Evolutionary conservation across 2,113 vertebrate genomes (phyloP), one percentile per base, ranked within the genome.

Genomic region (Kryptolebias marmoratus): DNA sequence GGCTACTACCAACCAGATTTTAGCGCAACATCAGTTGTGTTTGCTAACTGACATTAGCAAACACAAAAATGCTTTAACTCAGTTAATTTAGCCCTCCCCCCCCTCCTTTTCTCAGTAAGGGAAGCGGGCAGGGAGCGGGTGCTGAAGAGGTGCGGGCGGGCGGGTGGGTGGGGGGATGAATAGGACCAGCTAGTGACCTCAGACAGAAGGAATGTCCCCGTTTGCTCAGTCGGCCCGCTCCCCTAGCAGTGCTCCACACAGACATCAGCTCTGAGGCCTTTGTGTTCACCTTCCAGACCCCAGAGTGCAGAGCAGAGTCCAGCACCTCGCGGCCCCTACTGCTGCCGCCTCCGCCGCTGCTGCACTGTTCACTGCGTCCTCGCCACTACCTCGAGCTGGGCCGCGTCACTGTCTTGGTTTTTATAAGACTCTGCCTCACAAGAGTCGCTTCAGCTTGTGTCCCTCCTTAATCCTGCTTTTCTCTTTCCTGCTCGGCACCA

Each of bases 121-220:
- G 93, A 73, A 84, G 77, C 69, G 82, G 88, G 82, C 82, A 90
- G 92, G 90, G 89, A 91, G 91, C 75, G 88, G 83, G 86, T 91
- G 92, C 91, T 91, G 91, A 92, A 89, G 85, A 86, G 93, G 87
- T 87, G 88, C 72, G 90, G 90, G 90, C 75, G 91, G 90, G 91
- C 85, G 79, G 90, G 87, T 95, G 94, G 3, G 28, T 7, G 90
- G 92, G 90, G 88, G 82, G 90, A 87, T 96, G 95, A 96, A 95
- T 94, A 93, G 95, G 94, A 95, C 94, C 94, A 96, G 94, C 95
- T 92, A 93, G 95, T 97, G 95, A 97, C 95, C 95, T 97, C 95
- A 96, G 95, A 86, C 93, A 88, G 86, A 94, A 96, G 92, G 95
- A 96, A 97, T 96, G 96, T 95, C 94, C 95, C 95, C 95, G 94